Evolutionary conservation across 2,888 invertebrate genomes (phyloP), one percentile per base, ranked within the genome.

Genomic region (Drosophila seclusa): DNA sequence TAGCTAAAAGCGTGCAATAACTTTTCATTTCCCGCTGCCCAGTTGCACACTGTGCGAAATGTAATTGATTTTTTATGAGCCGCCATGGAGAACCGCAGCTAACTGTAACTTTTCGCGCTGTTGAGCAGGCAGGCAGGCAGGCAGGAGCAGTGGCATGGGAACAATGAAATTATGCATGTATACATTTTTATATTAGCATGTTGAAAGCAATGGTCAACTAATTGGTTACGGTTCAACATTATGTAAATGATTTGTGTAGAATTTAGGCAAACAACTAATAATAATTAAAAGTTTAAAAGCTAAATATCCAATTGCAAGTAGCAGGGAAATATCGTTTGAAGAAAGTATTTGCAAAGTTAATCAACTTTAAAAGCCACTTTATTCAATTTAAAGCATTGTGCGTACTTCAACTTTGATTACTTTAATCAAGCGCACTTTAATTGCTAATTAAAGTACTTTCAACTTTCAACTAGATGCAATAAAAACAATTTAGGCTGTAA

Each of bases 1-100:
- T 42, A 76, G 83, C 80, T 80, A 82, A 88, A 76, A 90, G 80
- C 90, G 68, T 71, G 83, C 76, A 75, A 85, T 82, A 87, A 89
- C 76, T 87, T 89, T 78, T 90, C 84, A 90, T 86, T 90, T 90
- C 55, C 63, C 68, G 68, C 45, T 71, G 61, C 72, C 85, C 68
- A 74, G 68, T 54, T 74, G 62, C 73, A 73, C 55, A 73, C 58
- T 49, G 50, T 45, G 75, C 58, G 75, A 67, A 78, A 62, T 82
- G 52, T 69, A 82, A 76, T 83, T 81, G 82, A 82, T 82, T 82
- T 78, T 78, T 78, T 78, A 81, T 58, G 77, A 73, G 73, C 29
- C 52, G 29, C 38, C 6, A 24, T 6, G 38, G 63, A 38, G 60
- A 67, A 68, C 24, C 38, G 55, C 45, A 40, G 36, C 48, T 16